Conservation (phyloP, 2,113 vertebrate genomes). For the Nerophis ophidion region DNA sequence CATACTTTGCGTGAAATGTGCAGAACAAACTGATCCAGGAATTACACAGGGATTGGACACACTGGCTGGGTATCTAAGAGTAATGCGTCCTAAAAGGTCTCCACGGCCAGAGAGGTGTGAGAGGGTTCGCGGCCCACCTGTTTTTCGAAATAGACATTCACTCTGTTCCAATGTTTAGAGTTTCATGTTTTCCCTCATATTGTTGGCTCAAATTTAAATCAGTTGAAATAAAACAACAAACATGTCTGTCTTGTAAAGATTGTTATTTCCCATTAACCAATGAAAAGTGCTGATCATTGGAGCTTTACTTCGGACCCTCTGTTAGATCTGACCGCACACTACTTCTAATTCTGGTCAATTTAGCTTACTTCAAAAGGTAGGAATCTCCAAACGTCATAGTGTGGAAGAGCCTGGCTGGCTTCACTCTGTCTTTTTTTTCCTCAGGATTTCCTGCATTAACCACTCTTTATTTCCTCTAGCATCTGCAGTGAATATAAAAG, state of each 20-base stretch:
- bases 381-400: constrained; percentile 17
- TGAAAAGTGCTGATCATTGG: background rate
- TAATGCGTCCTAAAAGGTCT: constrained; percentile 35
- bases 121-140: constrained; percentile 57
- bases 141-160: constrained; percentile 32
- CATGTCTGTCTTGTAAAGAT: too few species aligned
- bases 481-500: too few species aligned
- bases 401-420: background rate
- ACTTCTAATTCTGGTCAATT: too few species aligned
- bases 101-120: constrained; percentile 52
- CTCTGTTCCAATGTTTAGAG: background rate
- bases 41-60: constrained; percentile 68
- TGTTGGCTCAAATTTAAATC: too few species aligned
- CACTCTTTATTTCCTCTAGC: too few species aligned
- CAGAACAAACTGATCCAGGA: constrained; percentile 80
- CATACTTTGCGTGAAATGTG: constrained; percentile 83
- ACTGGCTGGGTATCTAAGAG: constrained; percentile 52
- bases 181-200: too few species aligned
- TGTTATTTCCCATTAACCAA: too few species aligned
- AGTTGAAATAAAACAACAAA: too few species aligned
- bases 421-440: background rate
- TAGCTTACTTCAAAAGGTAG: constrained; percentile 8
- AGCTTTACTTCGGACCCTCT: constrained; percentile 10
- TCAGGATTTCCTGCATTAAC: too few species aligned
- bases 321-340: constrained; percentile 13